Evolutionary conservation across 1,140 invertebrate genomes (phyloP), one percentile per base, ranked within the genome.

Genomic region (Drosophila kanapiae): DNA sequence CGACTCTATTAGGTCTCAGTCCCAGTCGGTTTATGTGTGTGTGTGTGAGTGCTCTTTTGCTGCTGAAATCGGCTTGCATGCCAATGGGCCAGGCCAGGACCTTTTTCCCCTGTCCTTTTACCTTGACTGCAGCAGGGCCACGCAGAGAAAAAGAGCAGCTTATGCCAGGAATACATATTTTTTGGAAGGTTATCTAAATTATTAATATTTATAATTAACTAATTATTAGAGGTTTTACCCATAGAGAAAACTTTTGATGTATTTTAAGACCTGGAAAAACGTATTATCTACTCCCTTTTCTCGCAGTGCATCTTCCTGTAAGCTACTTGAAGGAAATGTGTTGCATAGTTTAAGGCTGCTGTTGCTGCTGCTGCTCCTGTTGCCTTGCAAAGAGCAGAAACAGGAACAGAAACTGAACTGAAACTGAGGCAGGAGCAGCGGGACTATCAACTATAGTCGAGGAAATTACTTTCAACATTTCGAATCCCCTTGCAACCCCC

Each of bases 381-480:
- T 9, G 33, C 31, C 33, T 13, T 23, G 45, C 63, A 69, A 80
- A 45, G 47, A 43, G 47, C 47, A 68, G 74, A 38, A 60, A 18
- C 60, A 43, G 70, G 70, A 75, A 56, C 67, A 72, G 68, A n/a
- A 58, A n/a, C 67, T 57, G 62, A 33, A 71, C 54, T 45, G 18
- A 29, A 71, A 54, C 75, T 37, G 38, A 18, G 69, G 75, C 67
- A 49, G 65, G 40, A 56, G 45, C 61, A 45, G 42, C 47, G 75
- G 78, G 70, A 74, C 74, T 88, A 83, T 87, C 84, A 88, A 84
- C 84, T 80, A 88, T 80, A 78, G 84, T 88, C 62, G 59, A 78
- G 84, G 84, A 87, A 88, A 87, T 87, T 87, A 87, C 84, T 87
- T 87, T 88, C 82, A 88, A 84, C 84, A 88, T 87, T 87, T 87